A percentile compares a stretch with the other conserved stretches of the same genome.
phyloP scores from a whole-genome alignment of 2,797 vertebrate species.

The Darevskia mixta region DNA sequence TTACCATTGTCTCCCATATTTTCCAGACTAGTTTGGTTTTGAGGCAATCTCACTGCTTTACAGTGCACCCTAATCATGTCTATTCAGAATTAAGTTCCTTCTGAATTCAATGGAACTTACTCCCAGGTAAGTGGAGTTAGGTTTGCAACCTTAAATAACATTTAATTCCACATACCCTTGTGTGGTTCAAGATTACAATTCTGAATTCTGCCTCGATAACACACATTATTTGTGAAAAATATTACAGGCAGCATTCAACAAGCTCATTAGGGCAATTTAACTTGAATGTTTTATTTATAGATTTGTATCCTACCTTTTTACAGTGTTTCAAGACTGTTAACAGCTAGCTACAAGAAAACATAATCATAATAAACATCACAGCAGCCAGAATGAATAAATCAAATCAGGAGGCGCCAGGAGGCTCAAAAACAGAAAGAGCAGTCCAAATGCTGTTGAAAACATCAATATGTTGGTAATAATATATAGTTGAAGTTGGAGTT shows the following conservation, averaged over 20 bases:
- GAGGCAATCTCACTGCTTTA: not conserved
- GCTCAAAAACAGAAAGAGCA: not conserved
- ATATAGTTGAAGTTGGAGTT: not conserved
- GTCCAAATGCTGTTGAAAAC: not conserved
- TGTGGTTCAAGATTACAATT: not conserved
- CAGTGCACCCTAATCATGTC: too few species aligned
- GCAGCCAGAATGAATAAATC: too few species aligned
- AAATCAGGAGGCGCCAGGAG: not conserved
- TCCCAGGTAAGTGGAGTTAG: too few species aligned
- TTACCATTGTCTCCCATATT: constrained; percentile 12
- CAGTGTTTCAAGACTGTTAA: not conserved
- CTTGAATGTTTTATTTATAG: not conserved
- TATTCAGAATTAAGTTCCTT: too few species aligned
- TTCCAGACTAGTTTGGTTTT: constrained; percentile 11
- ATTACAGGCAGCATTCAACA: not conserved
- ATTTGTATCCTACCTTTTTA: not conserved
- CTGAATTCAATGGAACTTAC: too few species aligned
- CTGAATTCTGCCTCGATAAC: not conserved
- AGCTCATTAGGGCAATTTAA: not conserved
- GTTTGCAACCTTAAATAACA: not conserved
- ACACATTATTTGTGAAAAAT: not conserved
- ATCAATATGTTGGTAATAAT: not conserved
- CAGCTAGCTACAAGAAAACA: not conserved
- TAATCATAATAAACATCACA: too few species aligned
- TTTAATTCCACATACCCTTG: not conserved